These are phyloP conservation scores for Corydoras sp. DNA, from an alignment of 2,113 vertebrate genomes.

Conservation along the genomic window DNA sequence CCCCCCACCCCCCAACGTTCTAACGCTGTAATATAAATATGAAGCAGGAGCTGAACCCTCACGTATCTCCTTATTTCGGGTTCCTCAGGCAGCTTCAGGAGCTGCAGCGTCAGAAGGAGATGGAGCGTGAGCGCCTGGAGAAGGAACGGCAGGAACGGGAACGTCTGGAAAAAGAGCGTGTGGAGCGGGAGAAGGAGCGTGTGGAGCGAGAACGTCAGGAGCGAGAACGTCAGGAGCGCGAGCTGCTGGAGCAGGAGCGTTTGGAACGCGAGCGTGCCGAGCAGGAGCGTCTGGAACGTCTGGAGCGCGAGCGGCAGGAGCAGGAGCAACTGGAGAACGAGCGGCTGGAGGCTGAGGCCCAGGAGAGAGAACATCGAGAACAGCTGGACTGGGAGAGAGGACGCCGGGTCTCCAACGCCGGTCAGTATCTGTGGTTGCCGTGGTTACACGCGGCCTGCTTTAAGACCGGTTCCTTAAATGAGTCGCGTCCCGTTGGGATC, in stretches of 20 bases:
- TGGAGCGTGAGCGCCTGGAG: constrained; percentile 67
- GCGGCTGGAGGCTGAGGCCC: constrained; percentile 65
- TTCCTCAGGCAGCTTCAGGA: background rate
- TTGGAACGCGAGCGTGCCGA: constrained; percentile 51
- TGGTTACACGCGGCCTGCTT: background rate
- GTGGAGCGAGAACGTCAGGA: constrained; percentile 57
- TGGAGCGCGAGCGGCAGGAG: constrained; percentile 72
- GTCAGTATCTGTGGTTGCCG: constrained; percentile 64
- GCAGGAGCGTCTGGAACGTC: constrained; percentile 69
- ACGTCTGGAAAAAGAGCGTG: constrained; percentile 67
- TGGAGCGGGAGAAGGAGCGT: constrained; percentile 59
- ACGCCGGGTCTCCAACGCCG: constrained; percentile 78
- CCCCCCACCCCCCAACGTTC: too few species aligned
- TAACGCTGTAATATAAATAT: constrained; percentile 39
- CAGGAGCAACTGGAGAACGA: constrained; percentile 72
- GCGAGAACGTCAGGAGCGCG: constrained; percentile 65
- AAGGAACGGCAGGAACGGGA: constrained; percentile 62
- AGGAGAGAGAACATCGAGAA: constrained; percentile 70
- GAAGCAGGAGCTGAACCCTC: constrained; percentile 82
- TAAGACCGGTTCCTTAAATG: too few species aligned
- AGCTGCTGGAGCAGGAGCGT: constrained; percentile 73
- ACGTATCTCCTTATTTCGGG: background rate
- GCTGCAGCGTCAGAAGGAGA: constrained; percentile 43
- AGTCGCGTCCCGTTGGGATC: too few species aligned
- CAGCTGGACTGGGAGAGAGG: constrained; percentile 85